Evolutionary conservation across 2,113 vertebrate genomes (phyloP), one percentile per base, ranked within the genome.

Genomic region (Trogon melanurus): DNA sequence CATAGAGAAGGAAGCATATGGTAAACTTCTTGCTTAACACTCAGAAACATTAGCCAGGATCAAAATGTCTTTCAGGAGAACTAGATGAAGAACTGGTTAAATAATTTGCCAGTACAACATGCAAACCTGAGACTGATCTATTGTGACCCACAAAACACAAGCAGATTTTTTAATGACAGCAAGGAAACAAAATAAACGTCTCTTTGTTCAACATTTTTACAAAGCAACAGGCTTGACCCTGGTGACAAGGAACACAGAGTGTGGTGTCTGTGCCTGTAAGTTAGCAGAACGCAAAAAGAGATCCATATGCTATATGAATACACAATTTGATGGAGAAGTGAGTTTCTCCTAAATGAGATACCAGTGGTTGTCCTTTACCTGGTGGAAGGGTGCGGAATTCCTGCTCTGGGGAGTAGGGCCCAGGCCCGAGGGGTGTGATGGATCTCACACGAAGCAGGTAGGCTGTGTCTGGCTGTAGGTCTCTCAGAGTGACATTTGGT

Each of bases 381-480:
- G 97, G 97, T 0, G 98, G 97, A 73, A 97, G 97, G 21, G 98
- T 98, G 74, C 97, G 97, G 69, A 98, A 98, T 38, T 98, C 98
- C 44, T 98, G 98, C 74, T 98, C 97, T 0, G 97, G 96, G 11
- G 98, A 98, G 91, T 97, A 98, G 17, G 97, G 98, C 12, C 98
- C 98, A 3, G 97, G 96, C 25, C 98, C 98, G 0, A 98, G 93
- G 0, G 98, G 96, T 12, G 98, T 98, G 80, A 98, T 30, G 53
- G 92, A 98, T n/a, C 98, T 97, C 19, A 98, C 98, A 6, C 98
- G 96, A 54, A 98, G 88, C 48, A 98, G 91, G 56, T 98, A 98
- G 10, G 96, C 96, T 71, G 98, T 98, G 70, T 98, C 97, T 3
- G 98, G 98, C 87, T 98, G 97, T 64, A 98, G 95, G 69, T 98